Conservation (phyloP, 1,140 invertebrate genomes). For the Drosophila repleta region DNA sequence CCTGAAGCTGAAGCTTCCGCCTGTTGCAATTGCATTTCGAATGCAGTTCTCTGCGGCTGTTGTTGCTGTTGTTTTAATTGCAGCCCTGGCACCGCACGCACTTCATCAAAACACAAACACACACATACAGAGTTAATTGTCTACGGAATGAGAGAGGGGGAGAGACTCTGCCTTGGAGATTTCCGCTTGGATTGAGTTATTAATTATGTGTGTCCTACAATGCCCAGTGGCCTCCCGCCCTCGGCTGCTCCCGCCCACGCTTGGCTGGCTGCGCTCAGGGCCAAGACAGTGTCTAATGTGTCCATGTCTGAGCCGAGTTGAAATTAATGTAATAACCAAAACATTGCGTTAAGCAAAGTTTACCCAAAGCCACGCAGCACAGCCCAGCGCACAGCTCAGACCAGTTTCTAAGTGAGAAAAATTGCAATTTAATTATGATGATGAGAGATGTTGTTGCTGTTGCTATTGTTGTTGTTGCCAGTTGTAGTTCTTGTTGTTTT, state of each 20-base stretch:
- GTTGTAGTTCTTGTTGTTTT: background rate
- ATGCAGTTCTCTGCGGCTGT: slow-evolving; percentile 15
- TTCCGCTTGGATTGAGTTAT: slow-evolving; percentile 83
- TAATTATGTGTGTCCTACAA: slow-evolving; percentile 66
- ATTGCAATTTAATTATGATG: slow-evolving; percentile 76
- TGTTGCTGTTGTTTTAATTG: slow-evolving; percentile 22
- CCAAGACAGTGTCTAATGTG: slow-evolving; percentile 31
- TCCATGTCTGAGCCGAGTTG: slow-evolving; percentile 43
- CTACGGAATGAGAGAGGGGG: background rate
- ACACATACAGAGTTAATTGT: slow-evolving; percentile 27
- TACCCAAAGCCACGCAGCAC: slow-evolving; percentile 53
- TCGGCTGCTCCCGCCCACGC: background rate
- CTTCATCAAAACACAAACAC: slow-evolving; percentile 23
- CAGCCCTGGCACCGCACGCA: slow-evolving; percentile 46
- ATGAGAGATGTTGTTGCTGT: slow-evolving; percentile 37
- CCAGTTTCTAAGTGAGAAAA: slow-evolving; percentile 65
- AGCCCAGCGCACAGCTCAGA: too few species aligned
- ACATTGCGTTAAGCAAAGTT: slow-evolving; percentile 61
- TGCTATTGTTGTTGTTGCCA: slow-evolving; percentile 23
- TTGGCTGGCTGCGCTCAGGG: slow-evolving; percentile 24
- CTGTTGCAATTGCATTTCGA: slow-evolving; percentile 36
- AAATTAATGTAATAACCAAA: slow-evolving; percentile 61
- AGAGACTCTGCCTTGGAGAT: slow-evolving; percentile 56
- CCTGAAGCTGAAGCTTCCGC: slow-evolving; percentile 30
- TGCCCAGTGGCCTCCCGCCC: slow-evolving; percentile 15